Base-by-base conservation (phyloP, 30 jellyfish, hydroid and myxozoan species). In the Sanderia malayensis region DNA sequence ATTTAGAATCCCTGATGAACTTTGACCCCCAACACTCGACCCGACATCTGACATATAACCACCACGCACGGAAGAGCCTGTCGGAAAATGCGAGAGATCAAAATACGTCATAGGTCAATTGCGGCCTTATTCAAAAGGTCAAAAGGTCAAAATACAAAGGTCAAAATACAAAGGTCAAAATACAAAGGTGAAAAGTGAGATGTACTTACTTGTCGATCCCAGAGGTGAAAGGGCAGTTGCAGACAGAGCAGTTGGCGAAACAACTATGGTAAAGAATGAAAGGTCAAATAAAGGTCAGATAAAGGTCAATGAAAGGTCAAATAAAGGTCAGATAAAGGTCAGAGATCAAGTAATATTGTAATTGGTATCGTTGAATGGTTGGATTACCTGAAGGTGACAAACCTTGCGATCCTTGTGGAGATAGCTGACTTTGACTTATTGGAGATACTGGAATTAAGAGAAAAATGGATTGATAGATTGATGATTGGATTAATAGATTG, bases 21-120 rank as follows among this genome's bases (percentile, higher is more conserved):
- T 73, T 18, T 63, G 65, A 26, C 78, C 74, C n/a, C 89, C 74
- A 28, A 65, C 70, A 49, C 76, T 67, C 19, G 82, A 64, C 29
- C 82, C 75, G 18, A 78, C 82, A 47, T 78, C 89, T 26, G 89
- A 78, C 89, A 78, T 63, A 47, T 63, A 78, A 0, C 89, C 89
- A 6, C 82, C 89, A 4, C 82, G 73, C 0, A 78, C 81, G 2
- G 89, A 75, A 11, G 86, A 75, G 31, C 67, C 86, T 75, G 1
- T 3, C n/a, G 8, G 1, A 20, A 37, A 67, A 22, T n/a, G n/a
- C n/a, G n/a, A n/a, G n/a, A n/a, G n/a, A n/a, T n/a, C n/a, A n/a
- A n/a, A n/a, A n/a, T n/a, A n/a, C n/a, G n/a, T n/a, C n/a, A n/a
- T n/a, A n/a, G n/a, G n/a, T n/a, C n/a, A n/a, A n/a, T n/a, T n/a